Base-by-base conservation (phyloP, 2,888 invertebrate species). In the Oscheius sp. region DNA sequence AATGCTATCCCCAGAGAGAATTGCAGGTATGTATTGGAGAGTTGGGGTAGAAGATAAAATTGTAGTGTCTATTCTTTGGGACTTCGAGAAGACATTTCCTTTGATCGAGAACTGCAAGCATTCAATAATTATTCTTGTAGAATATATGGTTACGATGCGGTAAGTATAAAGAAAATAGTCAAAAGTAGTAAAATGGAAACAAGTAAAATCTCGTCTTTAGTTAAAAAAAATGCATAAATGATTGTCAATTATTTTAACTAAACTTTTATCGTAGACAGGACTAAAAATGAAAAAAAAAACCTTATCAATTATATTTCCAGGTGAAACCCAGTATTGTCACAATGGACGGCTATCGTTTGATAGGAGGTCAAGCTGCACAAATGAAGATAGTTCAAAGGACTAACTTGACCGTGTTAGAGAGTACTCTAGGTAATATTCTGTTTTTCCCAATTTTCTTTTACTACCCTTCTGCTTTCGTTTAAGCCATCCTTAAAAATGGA, bases 51-150 rank as follows among this genome's bases (percentile, higher is more conserved):
- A 38, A n/a, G n/a, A 47, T 17, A 47, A 47, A 47, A 47, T 20
- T 59, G 41, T 26, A 67, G 67, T 17, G 38, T 67, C 9, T 67
- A 57, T 33, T 67, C 67, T 14, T 36, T 67, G 6, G 67, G 67
- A 1, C 47, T 67, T 1, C 38, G 59, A 4, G 33, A 67, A 24
- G 67, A 67, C n/a, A 47, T 67, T n/a, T 45, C 57, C 4, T 67
- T 67, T 17, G 67, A 67, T 32, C 12, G 36, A 2, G 67, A 67
- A 33, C 26, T 67, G 14, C 67, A 67, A 26, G 45, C 20, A 8
- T 67, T 67, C 47, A 67, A 57, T n/a, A 33, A 67, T 9, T 32
- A 57, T 26, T 20, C 22, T 1, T 67, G 67, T 22, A 26, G 33
- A 30, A 33, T 67, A 6, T 67, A 57, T 49, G 67, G 67, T 0